Percentiles rank a stretch among this genome's conserved stretches.
phyloP scores from a whole-genome alignment of 2,888 invertebrate species.

The Lasius fuliginosus region DNA sequence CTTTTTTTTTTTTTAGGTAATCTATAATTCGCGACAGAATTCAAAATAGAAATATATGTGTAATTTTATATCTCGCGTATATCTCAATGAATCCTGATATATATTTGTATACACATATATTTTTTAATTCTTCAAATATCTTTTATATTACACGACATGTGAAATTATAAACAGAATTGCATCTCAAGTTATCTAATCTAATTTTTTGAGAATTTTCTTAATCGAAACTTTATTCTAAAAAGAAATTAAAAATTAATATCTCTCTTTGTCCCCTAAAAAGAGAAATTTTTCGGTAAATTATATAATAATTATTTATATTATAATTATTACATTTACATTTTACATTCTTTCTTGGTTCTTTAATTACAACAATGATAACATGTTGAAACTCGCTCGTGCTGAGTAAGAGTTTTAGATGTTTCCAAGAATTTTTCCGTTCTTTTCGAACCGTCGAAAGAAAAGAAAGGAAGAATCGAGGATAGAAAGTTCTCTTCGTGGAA shows the following conservation, averaged over 20 bases:
- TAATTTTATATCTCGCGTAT: neutral
- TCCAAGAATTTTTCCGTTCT: constrained; percentile 1
- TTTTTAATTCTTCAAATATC: neutral
- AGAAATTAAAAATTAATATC: neutral
- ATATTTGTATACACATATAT: neutral
- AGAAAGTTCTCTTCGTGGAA: constrained; percentile 31
- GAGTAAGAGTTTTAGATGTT: neutral
- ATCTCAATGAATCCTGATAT: neutral
- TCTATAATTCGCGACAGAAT: neutral
- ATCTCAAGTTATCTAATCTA: neutral
- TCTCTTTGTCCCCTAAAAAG: neutral
- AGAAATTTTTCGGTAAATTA: neutral
- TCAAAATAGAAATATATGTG: neutral
- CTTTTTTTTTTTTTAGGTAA: neutral
- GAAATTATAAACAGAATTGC: neutral
- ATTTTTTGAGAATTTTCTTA: neutral
- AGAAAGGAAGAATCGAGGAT: constrained; percentile 14
- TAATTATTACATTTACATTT: neutral
- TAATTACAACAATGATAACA: neutral
- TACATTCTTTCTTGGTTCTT: neutral
- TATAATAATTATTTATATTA: neutral
- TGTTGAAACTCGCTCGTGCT: neutral
- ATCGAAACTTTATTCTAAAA: neutral
- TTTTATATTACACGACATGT: neutral
- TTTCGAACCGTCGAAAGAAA: constrained; percentile 1